A percentile compares a stretch with the other conserved stretches of the same genome.
Evolutionary conservation across 2,113 vertebrate species (phyloP).

Genomic region (Pteruthius melanotis): DNA sequence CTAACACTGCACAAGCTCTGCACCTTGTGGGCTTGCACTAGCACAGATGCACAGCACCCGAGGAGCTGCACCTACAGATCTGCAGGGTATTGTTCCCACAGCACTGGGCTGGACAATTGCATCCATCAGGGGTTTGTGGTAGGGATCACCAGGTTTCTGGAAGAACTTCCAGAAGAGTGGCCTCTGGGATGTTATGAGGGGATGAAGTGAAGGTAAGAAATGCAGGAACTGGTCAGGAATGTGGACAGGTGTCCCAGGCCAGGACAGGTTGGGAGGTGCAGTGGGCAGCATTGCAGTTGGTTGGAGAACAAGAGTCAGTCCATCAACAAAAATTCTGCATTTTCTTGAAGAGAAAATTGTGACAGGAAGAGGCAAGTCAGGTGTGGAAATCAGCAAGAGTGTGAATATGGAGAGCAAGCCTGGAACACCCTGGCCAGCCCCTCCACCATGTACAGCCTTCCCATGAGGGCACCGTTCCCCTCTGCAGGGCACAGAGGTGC

Average conservation of each 20-base stretch:
- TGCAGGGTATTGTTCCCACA: background rate
- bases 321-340: background rate
- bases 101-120: background rate
- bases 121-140: background rate
- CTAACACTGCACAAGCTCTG: background rate
- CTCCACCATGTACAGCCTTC: rapidly evolving
- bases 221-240: background rate
- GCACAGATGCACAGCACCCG: rapidly evolving
- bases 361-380: background rate
- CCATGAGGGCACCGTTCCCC: background rate
- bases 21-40: background rate
- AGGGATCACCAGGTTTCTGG: background rate
- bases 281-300: rapidly evolving
- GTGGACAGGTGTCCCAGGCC: background rate
- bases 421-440: background rate
- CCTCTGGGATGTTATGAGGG: background rate
- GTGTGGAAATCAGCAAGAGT: background rate
- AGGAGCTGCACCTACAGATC: background rate
- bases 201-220: background rate
- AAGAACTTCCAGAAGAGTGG: background rate
- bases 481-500: background rate
- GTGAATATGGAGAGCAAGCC: background rate
- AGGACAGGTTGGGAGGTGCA: background rate
- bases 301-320: background rate
- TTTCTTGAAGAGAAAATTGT: background rate